A percentile compares a stretch with the other conserved stretches of the same genome.
phyloP scores from a whole-genome alignment of 2,888 invertebrate species.

The Urechis unicinctus region DNA sequence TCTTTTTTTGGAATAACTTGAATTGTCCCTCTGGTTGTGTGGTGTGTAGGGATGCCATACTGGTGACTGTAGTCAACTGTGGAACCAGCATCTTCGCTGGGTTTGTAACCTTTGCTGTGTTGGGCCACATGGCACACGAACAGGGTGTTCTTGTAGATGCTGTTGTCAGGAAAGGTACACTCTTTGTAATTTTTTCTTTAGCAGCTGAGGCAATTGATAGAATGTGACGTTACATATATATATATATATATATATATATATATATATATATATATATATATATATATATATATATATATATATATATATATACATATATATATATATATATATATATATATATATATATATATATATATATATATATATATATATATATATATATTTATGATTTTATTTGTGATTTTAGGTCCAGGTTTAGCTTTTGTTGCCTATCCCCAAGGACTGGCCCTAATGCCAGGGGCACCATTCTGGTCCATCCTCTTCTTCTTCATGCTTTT shows the following conservation, averaged over 20 bases:
- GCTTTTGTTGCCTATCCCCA: neutral
- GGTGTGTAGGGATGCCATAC: slow-evolving; percentile 44
- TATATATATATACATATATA: neutral
- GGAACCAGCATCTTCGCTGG: slow-evolving; percentile 47
- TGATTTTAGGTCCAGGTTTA: neutral
- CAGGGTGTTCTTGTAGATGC: slow-evolving; percentile 40
- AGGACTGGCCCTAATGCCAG: too few relatives aligned
- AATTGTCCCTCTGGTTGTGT: too few relatives aligned
- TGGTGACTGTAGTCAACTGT: slow-evolving; percentile 47
- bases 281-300: too few relatives aligned
- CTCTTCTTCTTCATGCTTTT: slow-evolving; percentile 49
- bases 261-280: too few relatives aligned
- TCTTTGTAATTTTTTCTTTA: neutral
- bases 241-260: too few relatives aligned
- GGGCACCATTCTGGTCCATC: too few relatives aligned
- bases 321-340: neutral
- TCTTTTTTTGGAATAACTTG: too few relatives aligned
- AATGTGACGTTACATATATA: too few relatives aligned
- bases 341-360: slow-evolving; percentile 2
- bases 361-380: neutral
- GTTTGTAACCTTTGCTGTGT: slow-evolving; percentile 47
- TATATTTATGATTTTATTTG: neutral
- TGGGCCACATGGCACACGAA: slow-evolving; percentile 59
- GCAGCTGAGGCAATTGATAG: neutral
- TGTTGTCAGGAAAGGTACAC: slow-evolving; percentile 46